Evolutionary conservation across 2,888 invertebrate species (phyloP).

Genomic region (Macrophya alboannulata): DNA sequence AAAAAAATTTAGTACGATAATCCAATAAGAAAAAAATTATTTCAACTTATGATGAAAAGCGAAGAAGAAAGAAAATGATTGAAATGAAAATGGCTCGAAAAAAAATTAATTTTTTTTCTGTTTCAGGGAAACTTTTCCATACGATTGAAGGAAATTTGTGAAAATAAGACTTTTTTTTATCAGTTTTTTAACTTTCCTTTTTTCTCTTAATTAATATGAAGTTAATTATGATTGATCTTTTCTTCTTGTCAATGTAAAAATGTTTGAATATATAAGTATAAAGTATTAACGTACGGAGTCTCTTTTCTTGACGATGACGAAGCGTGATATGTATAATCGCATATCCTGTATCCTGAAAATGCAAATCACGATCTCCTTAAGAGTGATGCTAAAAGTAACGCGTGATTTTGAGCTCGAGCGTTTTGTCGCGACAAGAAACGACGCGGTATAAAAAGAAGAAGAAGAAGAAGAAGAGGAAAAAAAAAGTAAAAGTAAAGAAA

Average conservation of each 20-base stretch:
- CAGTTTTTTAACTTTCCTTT: too few species aligned
- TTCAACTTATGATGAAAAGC: too few species aligned
- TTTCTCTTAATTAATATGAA: too few species aligned
- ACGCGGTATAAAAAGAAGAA: neutral
- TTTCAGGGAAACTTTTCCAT: too few species aligned
- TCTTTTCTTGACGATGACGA: neutral
- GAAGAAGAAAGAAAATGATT: too few species aligned
- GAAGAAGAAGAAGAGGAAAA: neutral
- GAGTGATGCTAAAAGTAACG: neutral
- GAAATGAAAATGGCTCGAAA: too few species aligned
- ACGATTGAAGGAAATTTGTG: too few species aligned
- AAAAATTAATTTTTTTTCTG: too few species aligned
- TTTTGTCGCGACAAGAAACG: constrained; percentile 33
- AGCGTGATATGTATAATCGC: neutral
- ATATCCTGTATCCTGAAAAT: constrained; percentile 11
- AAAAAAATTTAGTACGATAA: too few species aligned
- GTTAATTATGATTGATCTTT: neutral
- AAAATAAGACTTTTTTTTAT: too few species aligned
- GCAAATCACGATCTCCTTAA: constrained; percentile 11
- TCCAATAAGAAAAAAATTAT: too few species aligned
- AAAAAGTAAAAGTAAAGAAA: neutral
- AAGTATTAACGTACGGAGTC: neutral
- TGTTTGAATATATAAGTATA: neutral
- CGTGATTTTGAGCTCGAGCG: neutral
- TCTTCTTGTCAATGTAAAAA: neutral